phyloP scores from a whole-genome alignment of 1,140 invertebrate species.

The Sarcophaga peregrina region DNA sequence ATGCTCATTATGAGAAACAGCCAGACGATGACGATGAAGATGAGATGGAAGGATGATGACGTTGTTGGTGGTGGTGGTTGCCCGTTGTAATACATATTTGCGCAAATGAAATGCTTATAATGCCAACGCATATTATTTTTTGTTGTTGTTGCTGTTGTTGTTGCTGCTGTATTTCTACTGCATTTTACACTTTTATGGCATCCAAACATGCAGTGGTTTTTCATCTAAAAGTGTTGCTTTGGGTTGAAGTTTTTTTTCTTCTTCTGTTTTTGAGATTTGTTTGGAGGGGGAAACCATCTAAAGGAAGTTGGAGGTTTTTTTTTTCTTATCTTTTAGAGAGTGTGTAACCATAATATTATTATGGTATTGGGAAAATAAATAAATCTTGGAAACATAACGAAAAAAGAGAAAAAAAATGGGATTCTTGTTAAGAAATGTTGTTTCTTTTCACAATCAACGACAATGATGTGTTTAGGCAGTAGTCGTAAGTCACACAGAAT shows the following conservation, averaged over 20 bases:
- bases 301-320: slow-evolving; percentile 37
- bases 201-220: slow-evolving; percentile 18
- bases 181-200: slow-evolving; percentile 31
- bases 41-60: too few relatives aligned
- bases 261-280: neutral
- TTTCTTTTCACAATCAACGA: too few relatives aligned
- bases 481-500: too few relatives aligned
- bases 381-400: too few relatives aligned
- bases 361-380: neutral
- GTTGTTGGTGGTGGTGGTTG: too few relatives aligned
- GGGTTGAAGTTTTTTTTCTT: too few relatives aligned
- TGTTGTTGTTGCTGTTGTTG: too few relatives aligned
- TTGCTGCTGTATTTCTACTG: neutral
- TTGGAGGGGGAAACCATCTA: slow-evolving; percentile 28
- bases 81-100: neutral
- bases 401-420: too few relatives aligned
- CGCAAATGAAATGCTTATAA: slow-evolving; percentile 14
- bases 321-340: neutral
- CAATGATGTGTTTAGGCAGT: too few relatives aligned
- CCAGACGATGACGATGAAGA: too few relatives aligned
- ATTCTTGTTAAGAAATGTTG: too few relatives aligned
- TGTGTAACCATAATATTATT: neutral
- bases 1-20: neutral
- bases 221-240: neutral
- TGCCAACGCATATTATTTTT: slow-evolving; percentile 2